Base-by-base conservation (phyloP, 1,140 invertebrate genomes). In the Neodiprion pinetum region DNA sequence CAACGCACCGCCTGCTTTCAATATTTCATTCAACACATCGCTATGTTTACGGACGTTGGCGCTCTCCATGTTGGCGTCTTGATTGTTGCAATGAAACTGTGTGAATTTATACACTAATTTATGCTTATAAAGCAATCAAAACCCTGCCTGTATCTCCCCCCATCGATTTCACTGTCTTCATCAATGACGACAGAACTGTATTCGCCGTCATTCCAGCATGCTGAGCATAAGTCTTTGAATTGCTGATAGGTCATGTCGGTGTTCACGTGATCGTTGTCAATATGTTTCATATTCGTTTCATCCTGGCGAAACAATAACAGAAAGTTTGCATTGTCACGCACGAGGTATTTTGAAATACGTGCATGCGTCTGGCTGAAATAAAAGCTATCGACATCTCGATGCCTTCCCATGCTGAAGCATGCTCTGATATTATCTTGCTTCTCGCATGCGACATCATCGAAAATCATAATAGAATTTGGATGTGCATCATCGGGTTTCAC, bases 231-330 rank as follows among this genome's bases (percentile, higher is more conserved):
- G 28, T 40, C 28, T 5, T 40, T 40, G 5, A 40, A 40, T 40
- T 40, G 28, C 1, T 5, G 28, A 40, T 40, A 40, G 1, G 28
- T 40, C 28, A 40, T 40, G 28, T 40, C 28, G 28, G 28, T 40
- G 28, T 40, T 40, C 28, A 40, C 28, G 28, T 40, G 28, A 40
- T 40, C 28, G 28, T 40, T 40, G 67, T 76, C 86, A 21, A 85
- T 72, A 78, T 86, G 83, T 74, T 78, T 80, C 14, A 85, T 72
- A 80, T 88, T 88, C 12, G 79, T 76, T 40, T 83, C 77, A 78
- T 88, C 83, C 77, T 86, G 84, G 72, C 81, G 80, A 72, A 87
- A 87, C n/a, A 85, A 8, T 67, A 85, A 74, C 40, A 87, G 67
- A 28, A 61, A 61, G 53, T 71, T 23, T 40, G 28, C 28, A 40